phyloP scores from a whole-genome alignment of 2,113 vertebrate genomes.

The Neotragus pygmaeus region DNA sequence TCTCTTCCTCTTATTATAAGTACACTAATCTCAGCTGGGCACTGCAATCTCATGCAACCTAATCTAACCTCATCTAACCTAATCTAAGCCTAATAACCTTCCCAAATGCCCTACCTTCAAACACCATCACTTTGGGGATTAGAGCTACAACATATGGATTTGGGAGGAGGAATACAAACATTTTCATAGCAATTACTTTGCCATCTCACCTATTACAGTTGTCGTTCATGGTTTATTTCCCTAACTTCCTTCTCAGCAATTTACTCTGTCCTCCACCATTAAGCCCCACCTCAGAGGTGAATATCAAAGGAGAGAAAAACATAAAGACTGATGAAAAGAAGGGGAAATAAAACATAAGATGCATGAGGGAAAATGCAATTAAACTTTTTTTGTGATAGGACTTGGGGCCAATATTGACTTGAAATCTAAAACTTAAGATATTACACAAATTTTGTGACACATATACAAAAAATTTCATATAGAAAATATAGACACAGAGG shows the following conservation, averaged over 20 bases:
- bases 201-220: background rate
- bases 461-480: background rate
- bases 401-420: background rate
- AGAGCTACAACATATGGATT: background rate
- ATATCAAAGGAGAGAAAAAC: background rate
- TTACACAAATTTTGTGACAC: background rate
- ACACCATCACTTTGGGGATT: background rate
- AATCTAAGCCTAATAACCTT: background rate
- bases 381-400: background rate
- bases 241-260: background rate
- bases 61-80: too few relatives aligned
- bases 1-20: background rate
- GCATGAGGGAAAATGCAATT: background rate
- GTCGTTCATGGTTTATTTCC: background rate
- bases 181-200: background rate
- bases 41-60: background rate
- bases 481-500: background rate
- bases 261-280: background rate
- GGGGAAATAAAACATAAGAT: background rate
- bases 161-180: background rate
- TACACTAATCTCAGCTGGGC: background rate
- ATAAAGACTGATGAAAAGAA: background rate
- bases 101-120: background rate
- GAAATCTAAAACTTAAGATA: background rate
- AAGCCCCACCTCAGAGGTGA: background rate